Evolutionary conservation across 2,888 invertebrate species (phyloP).

Genomic region (Spisula subtruncata): DNA sequence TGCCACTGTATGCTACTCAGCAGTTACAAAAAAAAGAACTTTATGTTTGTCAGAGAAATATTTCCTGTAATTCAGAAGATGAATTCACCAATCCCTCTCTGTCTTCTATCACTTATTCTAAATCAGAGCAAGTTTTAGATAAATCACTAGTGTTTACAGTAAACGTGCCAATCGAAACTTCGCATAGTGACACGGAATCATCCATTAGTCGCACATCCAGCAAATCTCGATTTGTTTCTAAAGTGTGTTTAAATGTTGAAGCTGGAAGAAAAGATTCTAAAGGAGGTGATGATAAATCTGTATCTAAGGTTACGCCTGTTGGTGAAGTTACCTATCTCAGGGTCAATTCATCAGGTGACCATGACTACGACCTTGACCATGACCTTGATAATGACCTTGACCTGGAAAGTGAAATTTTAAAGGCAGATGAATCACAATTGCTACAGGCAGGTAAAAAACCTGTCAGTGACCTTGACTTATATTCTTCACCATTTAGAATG

Average conservation of each 20-base stretch:
- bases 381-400: slow-evolving; percentile 62
- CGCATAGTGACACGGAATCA: neutral
- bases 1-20: slow-evolving; percentile 13
- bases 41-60: slow-evolving; percentile 35
- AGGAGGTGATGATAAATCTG: slow-evolving; percentile 3
- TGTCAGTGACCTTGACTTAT: neutral
- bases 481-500: neutral
- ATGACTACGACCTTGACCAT: neutral
- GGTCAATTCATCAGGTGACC: slow-evolving; percentile 24
- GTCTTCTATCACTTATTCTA: slow-evolving; percentile 54
- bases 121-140: slow-evolving; percentile 22
- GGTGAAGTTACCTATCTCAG: slow-evolving; percentile 46
- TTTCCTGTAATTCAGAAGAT: neutral
- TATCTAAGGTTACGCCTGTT: slow-evolving; percentile 44
- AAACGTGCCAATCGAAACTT: slow-evolving; percentile 46
- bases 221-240: slow-evolving; percentile 43
- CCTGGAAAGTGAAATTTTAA: slow-evolving; percentile 2
- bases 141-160: slow-evolving; percentile 65
- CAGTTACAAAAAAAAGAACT: neutral
- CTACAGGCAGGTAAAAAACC: neutral
- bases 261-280: slow-evolving; percentile 18
- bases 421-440: neutral
- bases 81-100: slow-evolving; percentile 56
- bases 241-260: slow-evolving; percentile 38
- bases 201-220: neutral